These are phyloP conservation scores for Benitochromis conjunctus DNA, from an alignment of 2,113 vertebrate genomes.

Conservation along the genomic window DNA sequence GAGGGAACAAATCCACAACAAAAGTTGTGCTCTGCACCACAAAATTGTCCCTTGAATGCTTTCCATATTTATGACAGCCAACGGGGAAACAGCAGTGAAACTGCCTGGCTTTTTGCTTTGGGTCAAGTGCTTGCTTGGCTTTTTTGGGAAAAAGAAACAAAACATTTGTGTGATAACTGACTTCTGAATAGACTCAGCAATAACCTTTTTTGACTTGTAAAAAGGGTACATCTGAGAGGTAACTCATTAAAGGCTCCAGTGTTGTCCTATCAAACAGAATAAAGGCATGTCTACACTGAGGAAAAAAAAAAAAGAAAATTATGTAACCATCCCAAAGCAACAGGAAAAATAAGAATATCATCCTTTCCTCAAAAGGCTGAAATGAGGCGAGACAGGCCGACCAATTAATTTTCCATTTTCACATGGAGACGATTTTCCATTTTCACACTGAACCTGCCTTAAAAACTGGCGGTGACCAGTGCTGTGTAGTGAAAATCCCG, in stretches of 20 bases:
- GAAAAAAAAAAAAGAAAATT: neutral
- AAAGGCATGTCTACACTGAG: slow-evolving; percentile 13
- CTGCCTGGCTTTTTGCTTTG: neutral
- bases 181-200: neutral
- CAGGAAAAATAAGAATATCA: neutral
- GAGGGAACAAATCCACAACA: neutral
- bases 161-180: neutral
- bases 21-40: neutral
- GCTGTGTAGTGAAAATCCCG: neutral
- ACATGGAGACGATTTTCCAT: neutral
- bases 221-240: neutral
- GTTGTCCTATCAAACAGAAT: slow-evolving; percentile 18
- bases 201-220: neutral
- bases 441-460: neutral
- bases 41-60: neutral
- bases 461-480: neutral
- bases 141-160: neutral
- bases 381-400: neutral
- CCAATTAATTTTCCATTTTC: neutral
- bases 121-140: neutral
- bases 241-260: slow-evolving; percentile 6
- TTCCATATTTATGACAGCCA: neutral
- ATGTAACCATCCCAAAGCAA: slow-evolving; percentile 12
- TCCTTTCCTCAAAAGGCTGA: neutral
- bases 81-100: neutral